Evolutionary conservation across 2,113 vertebrate species (phyloP).

Genomic region (Salvelinus fontinalis): DNA sequence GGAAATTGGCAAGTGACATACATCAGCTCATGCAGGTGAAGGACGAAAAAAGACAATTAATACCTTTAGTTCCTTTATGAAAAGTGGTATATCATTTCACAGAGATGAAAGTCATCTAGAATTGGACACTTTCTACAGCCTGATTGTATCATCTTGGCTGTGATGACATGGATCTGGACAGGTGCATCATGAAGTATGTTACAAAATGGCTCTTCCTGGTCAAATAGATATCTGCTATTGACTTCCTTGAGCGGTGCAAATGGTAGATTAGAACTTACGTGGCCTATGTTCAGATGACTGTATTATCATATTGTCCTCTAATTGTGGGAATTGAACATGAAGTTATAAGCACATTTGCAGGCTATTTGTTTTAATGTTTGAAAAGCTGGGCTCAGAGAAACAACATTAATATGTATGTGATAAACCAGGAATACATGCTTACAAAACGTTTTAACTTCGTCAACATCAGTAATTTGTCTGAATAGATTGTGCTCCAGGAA

Average conservation of each 20-base stretch:
- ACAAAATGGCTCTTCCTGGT: background rate
- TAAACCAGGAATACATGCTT: background rate
- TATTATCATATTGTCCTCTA: background rate
- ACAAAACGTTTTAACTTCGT: background rate
- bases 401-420: too few relatives aligned
- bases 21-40: slow-evolving; percentile 23
- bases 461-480: too few relatives aligned
- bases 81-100: slow-evolving; percentile 38
- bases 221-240: background rate
- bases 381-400: background rate
- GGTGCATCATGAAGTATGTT: slow-evolving; percentile 8
- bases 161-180: slow-evolving; percentile 22
- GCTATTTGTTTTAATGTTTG: background rate
- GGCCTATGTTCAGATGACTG: background rate
- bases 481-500: too few relatives aligned
- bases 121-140: slow-evolving; percentile 26
- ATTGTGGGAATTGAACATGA: background rate
- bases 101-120: slow-evolving; percentile 26
- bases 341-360: background rate
- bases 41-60: slow-evolving; percentile 28
- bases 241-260: background rate
- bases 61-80: slow-evolving; percentile 31
- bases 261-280: background rate
- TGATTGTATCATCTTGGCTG: slow-evolving; percentile 18
- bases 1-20: slow-evolving; percentile 7